phyloP scores from a whole-genome alignment of 2,888 invertebrate species.

The Resseliella maxima region DNA sequence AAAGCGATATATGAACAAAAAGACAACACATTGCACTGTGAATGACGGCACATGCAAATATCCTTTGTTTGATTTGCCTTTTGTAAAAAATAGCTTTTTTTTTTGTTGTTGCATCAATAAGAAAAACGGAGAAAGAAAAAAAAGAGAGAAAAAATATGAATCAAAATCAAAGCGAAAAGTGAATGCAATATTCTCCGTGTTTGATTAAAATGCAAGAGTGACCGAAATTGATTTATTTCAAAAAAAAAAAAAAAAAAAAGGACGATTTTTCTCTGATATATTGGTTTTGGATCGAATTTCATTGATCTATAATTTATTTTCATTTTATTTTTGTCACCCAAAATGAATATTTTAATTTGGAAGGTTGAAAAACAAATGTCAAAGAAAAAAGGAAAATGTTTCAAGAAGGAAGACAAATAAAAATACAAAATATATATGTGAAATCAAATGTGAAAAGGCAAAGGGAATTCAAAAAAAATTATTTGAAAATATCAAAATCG shows the following conservation, averaged over 20 bases:
- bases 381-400: not conserved
- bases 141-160: not conserved
- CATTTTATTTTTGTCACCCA: not conserved
- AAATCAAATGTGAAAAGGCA: constrained; percentile 34
- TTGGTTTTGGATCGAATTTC: constrained; percentile 2
- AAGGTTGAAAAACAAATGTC: not conserved
- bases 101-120: not conserved
- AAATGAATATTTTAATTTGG: not conserved
- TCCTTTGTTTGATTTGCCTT: not conserved
- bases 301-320: too few species aligned
- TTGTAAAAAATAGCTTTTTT: too few species aligned
- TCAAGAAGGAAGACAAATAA: not conserved
- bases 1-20: not conserved
- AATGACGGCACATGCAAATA: not conserved
- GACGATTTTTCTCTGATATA: not conserved
- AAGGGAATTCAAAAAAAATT: constrained; percentile 14
- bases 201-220: constrained; percentile 10
- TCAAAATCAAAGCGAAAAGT: not conserved
- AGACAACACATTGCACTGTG: not conserved
- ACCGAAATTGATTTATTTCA: not conserved
- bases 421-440: not conserved
- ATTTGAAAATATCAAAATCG: not conserved
- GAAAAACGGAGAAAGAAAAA: not conserved
- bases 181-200: constrained; percentile 12
- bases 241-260: not conserved